Evolutionary conservation across 2,113 vertebrate genomes (phyloP).

Genomic region (Papio anubis): DNA sequence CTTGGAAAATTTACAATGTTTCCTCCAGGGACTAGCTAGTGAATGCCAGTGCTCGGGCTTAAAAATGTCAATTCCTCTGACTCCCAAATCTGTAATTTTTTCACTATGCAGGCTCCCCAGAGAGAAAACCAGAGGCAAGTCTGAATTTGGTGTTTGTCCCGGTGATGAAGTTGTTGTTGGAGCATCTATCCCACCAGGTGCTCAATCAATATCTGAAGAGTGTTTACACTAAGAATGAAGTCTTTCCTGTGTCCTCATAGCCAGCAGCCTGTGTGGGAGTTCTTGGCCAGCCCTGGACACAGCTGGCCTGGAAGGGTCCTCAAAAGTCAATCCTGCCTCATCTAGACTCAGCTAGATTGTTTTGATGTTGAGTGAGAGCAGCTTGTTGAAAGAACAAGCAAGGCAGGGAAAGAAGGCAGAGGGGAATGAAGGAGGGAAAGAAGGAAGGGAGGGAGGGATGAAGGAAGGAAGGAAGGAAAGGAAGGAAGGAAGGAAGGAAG

Average conservation of each 20-base stretch:
- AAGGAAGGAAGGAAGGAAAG: not conserved
- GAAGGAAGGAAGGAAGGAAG: fast-evolving
- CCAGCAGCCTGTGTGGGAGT: conserved; percentile 26
- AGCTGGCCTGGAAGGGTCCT: conserved; percentile 39
- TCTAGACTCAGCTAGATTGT: not conserved
- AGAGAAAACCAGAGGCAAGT: not conserved
- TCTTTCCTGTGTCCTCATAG: not conserved
- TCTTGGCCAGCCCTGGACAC: not conserved
- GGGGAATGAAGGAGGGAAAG: too few species aligned
- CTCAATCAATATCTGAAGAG: not conserved
- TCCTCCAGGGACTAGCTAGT: not conserved
- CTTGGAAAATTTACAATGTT: not conserved
- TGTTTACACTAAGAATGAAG: conserved; percentile 2
- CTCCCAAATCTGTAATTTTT: not conserved
- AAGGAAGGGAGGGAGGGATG: not conserved
- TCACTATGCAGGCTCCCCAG: not conserved
- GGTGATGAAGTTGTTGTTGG: not conserved
- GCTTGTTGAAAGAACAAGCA: not conserved
- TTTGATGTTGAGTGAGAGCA: not conserved
- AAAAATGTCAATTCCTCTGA: not conserved
- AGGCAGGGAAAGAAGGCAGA: not conserved
- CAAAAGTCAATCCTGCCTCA: not conserved
- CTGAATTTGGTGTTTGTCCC: not conserved
- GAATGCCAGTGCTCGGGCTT: not conserved
- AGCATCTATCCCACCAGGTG: not conserved